These are phyloP conservation scores for Lapara coniferarum DNA, from an alignment of 2,888 invertebrate genomes.

Conservation along the genomic window DNA sequence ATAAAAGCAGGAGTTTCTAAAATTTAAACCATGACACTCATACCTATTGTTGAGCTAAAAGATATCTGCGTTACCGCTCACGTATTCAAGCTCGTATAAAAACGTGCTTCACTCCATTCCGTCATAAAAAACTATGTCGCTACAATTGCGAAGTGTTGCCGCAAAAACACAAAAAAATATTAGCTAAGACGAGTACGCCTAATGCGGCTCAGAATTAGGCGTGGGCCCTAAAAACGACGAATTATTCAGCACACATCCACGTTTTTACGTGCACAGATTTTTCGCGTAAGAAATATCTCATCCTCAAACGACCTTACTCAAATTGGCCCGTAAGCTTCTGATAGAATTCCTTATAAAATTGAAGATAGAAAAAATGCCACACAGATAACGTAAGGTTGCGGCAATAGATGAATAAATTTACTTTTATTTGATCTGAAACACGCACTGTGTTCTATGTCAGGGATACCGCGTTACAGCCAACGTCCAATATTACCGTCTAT, in stretches of 20 bases:
- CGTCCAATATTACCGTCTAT: conserved; percentile 2
- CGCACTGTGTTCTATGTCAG: conserved; percentile 2
- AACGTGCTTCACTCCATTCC: background rate
- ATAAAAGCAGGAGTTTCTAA: background rate
- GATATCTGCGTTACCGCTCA: background rate
- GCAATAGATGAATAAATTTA: conserved; percentile 40
- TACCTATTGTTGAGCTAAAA: background rate
- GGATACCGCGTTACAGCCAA: conserved; percentile 1
- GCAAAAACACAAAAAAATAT: background rate
- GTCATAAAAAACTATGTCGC: background rate
- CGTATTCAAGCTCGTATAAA: background rate
- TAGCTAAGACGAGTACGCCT: background rate
- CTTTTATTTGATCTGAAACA: conserved; percentile 19
- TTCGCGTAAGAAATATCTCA: conserved; percentile 48
- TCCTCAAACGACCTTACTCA: conserved; percentile 47
- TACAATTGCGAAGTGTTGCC: background rate
- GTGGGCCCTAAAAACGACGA: conserved; percentile 37
- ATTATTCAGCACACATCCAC: conserved; percentile 56
- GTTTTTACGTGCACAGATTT: conserved; percentile 57
- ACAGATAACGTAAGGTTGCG: conserved; percentile 38
- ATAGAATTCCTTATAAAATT: conserved; percentile 53
- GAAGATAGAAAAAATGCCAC: conserved; percentile 38
- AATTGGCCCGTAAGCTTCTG: conserved; percentile 52
- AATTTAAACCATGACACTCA: background rate
- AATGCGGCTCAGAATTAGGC: conserved; percentile 1